Percentiles rank a stretch among this genome's conserved stretches.
Evolutionary conservation across 2,113 vertebrate species (phyloP).

Genomic region (Chamaetylas fuelleborni): DNA sequence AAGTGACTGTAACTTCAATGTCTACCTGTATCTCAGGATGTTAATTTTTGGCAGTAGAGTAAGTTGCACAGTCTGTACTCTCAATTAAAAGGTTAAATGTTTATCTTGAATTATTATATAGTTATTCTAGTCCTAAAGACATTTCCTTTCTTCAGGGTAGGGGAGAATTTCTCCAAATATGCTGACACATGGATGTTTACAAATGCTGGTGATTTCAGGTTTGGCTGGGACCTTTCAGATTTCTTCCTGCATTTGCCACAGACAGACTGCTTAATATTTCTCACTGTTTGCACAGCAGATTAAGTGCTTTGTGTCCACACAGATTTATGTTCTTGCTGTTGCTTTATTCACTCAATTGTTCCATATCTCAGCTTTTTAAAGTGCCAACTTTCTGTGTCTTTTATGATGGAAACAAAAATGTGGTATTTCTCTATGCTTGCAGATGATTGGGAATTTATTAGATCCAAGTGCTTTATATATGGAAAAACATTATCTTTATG

Average conservation of each 20-base stretch:
- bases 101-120: background rate
- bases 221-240: conserved; percentile 6
- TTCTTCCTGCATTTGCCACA: background rate
- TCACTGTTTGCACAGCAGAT: background rate
- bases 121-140: background rate
- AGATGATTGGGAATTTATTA: background rate
- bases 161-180: background rate
- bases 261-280: background rate
- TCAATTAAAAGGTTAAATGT: background rate
- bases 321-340: background rate
- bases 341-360: background rate
- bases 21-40: background rate
- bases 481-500: background rate
- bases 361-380: background rate
- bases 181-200: background rate
- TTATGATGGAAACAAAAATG: background rate
- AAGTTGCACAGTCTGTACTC: background rate
- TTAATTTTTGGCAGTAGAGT: background rate
- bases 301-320: background rate
- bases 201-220: background rate
- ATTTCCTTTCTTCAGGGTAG: background rate
- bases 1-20: background rate
- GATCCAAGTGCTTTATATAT: background rate
- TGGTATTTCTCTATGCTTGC: background rate
- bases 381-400: background rate